Evolutionary conservation across 2,113 vertebrate genomes (phyloP).

Genomic region (Physeter macrocephalus): DNA sequence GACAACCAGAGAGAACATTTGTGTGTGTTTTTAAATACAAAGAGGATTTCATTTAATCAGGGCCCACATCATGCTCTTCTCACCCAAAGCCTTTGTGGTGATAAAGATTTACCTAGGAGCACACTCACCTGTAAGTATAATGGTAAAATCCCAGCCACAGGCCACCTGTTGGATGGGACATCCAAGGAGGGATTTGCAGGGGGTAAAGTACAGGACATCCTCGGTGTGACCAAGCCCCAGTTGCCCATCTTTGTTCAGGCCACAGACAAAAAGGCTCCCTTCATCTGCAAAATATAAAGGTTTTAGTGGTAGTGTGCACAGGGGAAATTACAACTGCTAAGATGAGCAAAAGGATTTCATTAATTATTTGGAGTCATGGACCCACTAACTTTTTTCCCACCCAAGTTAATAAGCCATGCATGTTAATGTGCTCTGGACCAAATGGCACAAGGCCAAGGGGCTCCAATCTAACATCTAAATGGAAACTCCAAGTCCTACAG

Average conservation of each 20-base stretch:
- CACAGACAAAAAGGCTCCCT: conserved; percentile 89
- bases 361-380: neutral
- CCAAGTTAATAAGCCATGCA: neutral
- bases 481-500: neutral
- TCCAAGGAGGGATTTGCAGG: conserved; percentile 77
- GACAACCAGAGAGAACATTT: neutral
- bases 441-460: neutral
- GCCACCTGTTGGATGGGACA: conserved; percentile 83
- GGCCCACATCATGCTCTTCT: neutral
- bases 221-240: conserved; percentile 87
- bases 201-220: conserved; percentile 82
- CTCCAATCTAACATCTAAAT: neutral
- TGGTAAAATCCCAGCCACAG: conserved; percentile 96
- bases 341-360: neutral
- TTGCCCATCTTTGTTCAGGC: conserved; percentile 92
- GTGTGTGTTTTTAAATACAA: neutral
- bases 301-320: neutral
- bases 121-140: conserved; percentile 88
- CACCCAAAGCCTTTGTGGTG: neutral
- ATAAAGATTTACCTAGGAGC: neutral
- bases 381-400: neutral
- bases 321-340: neutral
- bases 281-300: conserved; percentile 76
- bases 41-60: neutral
- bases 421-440: neutral